phyloP scores from a whole-genome alignment of 2,113 vertebrate species.

The Aegithalos caudatus region DNA sequence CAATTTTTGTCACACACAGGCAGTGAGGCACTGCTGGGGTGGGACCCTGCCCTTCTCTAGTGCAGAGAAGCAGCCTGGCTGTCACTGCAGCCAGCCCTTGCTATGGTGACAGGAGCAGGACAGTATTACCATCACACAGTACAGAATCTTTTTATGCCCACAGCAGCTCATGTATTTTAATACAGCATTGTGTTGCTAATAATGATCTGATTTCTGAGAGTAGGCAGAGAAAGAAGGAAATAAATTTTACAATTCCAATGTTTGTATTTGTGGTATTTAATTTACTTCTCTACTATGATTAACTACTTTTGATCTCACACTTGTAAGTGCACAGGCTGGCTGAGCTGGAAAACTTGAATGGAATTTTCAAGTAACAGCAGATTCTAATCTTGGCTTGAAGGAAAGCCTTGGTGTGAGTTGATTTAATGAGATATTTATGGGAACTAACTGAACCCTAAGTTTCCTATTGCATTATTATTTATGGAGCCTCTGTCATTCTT shows the following conservation, averaged over 20 bases:
- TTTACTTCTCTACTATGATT: background rate
- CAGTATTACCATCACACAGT: background rate
- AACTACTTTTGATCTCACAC: background rate
- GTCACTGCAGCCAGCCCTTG: background rate
- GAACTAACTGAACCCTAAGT: background rate
- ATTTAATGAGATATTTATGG: background rate
- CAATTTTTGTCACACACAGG: background rate
- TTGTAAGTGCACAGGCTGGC: background rate
- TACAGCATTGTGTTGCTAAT: background rate
- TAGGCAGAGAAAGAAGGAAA: background rate
- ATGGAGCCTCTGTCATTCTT: background rate
- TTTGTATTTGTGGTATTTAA: background rate
- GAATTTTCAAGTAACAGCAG: constrained; percentile 17
- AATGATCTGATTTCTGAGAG: background rate
- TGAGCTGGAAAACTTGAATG: background rate
- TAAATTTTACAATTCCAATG: background rate
- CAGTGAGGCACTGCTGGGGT: fast-evolving
- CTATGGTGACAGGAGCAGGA: background rate
- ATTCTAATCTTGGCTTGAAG: constrained; percentile 3
- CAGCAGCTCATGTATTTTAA: background rate
- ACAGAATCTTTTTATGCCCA: background rate
- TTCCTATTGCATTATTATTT: background rate
- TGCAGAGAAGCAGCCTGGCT: background rate
- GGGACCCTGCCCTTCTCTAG: background rate
- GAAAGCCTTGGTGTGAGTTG: background rate